Base-by-base conservation (phyloP, 1,140 invertebrate genomes). In the Branchinecta lindahli region DNA sequence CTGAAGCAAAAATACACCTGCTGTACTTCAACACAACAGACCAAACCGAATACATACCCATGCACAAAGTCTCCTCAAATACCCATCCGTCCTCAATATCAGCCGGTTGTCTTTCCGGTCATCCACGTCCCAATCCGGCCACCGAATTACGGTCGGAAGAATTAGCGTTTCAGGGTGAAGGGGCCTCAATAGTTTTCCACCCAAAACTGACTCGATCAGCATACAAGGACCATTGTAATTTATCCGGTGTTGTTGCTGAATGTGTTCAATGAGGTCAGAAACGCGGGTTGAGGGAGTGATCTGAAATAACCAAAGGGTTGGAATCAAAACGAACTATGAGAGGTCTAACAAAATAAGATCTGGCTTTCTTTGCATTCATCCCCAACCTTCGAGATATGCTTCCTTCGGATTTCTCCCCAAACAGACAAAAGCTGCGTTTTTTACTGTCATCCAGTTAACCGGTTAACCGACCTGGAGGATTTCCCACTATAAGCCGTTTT, bases 121-220 rank as follows among this genome's bases (percentile, higher is more conserved):
- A 6, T 83, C 82, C 67, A 89, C 85, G 66, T 90, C 86, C 91
- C 91, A 94, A 72, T 88, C 88, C 0, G 88, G 85, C 91, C 91
- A 95, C 65, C 85, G 82, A 8, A 86, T 79, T 0, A 84, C 84
- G 6, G 84, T 82, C 71, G 85, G 83, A 9, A 92, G 80, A 10
- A 94, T 83, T 70, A 86, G 83, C 75, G 92, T 89, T 45, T 84
- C 83, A 72, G 89, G 85, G 79, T 93, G 90, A 15, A 95, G 80
- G 0, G 89, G 87, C 8, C 92, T 80, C 70, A 85, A 83, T 75
- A 93, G 77, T 15, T 84, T 81, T 46, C 85, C 87, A 70, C 85
- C 84, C 71, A 88, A 82, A 70, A 91, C 85, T 0, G 87, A 85
- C 79, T 92, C 90, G 44, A 72, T 69, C 46, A 72, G 46, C n/a